Evolutionary conservation across 2,888 invertebrate genomes (phyloP), one percentile per base, ranked within the genome.

Genomic region (Argyra leucocephala): DNA sequence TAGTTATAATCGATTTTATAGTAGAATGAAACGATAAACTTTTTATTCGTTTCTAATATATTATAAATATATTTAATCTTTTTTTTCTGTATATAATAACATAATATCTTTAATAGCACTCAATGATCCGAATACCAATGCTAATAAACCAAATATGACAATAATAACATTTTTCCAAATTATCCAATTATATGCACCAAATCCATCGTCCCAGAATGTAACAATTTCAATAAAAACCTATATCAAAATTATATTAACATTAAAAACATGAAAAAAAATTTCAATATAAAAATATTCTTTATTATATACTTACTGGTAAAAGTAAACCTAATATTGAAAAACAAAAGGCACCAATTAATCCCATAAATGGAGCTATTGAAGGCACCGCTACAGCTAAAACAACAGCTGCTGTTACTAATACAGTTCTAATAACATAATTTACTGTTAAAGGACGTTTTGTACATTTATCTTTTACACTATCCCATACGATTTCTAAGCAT

Each of bases 401-500:
- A 63, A 92, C 91, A 76, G 87, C 83, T n/a, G 83, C 78, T 2
- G 85, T 83, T 12, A 86, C 87, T 75, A 88, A 77, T 67, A 89
- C 82, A 70, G 88, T 85, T 73, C 83, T 83, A 78, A 92, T 82
- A 31, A 87, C 78, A 79, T 93, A 93, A 77, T 95, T 92, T 6
- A 88, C 87, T 18, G 89, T 73, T 22, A 83, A 78, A 9, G 87
- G 87, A 62, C 85, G 84, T 74, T 88, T 88, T 31, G 83, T 83
- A 77, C 86, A 89, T 69, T 82, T 84, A 0, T 90, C 86, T 75
- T 92, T 89, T 64, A 96, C 82, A 64, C 83, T 83, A 73, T 89
- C 90, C 93, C 95, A 96, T 69, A 88, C 88, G 70, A 98, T 94
- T 74, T 93, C 92, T 66, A 96, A 84, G 77, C 96, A 96, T 21